These are phyloP conservation scores for Myotis davidii DNA, from an alignment of 2,113 vertebrate species.

Conservation along the genomic window DNA sequence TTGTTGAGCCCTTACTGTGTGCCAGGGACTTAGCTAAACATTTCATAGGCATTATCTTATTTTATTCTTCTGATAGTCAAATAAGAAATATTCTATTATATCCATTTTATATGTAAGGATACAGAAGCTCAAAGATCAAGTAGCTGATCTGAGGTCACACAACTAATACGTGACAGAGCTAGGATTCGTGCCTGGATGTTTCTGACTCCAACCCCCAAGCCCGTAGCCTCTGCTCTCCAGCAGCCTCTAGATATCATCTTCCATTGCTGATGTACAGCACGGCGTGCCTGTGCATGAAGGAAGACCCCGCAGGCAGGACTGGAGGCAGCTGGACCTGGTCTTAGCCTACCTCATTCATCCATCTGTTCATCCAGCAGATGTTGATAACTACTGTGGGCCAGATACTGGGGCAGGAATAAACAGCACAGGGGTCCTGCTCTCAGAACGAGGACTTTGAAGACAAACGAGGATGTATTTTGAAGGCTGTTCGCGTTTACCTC, in stretches of 20 bases:
- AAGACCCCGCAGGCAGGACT: neutral
- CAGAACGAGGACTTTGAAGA: neutral
- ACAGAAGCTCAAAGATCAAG: conserved; percentile 19
- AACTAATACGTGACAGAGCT: neutral
- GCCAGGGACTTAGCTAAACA: neutral
- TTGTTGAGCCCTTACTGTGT: neutral
- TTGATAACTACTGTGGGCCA: neutral
- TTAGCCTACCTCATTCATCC: neutral
- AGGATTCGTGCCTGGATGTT: neutral
- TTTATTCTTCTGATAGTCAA: conserved; percentile 21
- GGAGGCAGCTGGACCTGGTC: neutral
- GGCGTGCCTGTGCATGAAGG: neutral
- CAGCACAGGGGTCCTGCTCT: neutral
- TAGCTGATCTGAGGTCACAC: neutral
- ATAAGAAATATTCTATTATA: conserved; percentile 27
- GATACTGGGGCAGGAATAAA: neutral
- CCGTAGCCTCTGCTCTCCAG: neutral
- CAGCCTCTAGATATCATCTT: neutral
- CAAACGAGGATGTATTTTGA: neutral
- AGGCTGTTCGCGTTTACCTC: neutral
- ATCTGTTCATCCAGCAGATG: neutral
- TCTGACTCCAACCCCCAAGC: neutral
- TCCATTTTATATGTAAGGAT: neutral
- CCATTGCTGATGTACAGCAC: neutral
- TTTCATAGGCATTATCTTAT: conserved; percentile 22